Percentiles rank a stretch among this genome's conserved stretches.
These are phyloP conservation scores for Nomada ruficornis DNA, from an alignment of 2,888 invertebrate species.

Conservation along the genomic window DNA sequence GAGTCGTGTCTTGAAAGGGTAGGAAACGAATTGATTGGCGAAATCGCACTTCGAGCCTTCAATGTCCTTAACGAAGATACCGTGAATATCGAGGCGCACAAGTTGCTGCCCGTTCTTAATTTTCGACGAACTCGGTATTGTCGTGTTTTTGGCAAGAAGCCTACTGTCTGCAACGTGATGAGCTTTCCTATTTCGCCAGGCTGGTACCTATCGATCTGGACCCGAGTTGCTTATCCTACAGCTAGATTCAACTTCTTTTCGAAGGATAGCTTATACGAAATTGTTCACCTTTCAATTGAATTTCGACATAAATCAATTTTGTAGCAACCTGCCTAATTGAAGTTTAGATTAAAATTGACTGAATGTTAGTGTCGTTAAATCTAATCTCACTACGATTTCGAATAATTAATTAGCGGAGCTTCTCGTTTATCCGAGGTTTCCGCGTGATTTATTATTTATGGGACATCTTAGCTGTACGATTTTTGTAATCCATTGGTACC, in stretches of 20 bases:
- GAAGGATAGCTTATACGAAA: background rate
- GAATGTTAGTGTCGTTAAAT: background rate
- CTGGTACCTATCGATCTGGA: conserved; percentile 45
- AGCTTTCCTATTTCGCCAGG: conserved; percentile 27
- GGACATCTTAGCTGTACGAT: conserved; percentile 54
- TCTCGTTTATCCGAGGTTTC: background rate
- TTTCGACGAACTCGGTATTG: conserved; percentile 33
- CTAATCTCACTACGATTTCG: background rate
- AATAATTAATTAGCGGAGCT: no score
- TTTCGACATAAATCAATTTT: background rate
- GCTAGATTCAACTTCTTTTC: background rate
- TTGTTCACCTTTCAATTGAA: background rate
- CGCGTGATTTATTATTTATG: conserved; percentile 42
- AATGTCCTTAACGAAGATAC: conserved; percentile 29
- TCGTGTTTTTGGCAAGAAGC: conserved; percentile 54
- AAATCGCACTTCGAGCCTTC: background rate
- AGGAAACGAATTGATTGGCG: conserved; percentile 10
- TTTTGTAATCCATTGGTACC: conserved; percentile 55
- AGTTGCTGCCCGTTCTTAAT: conserved; percentile 54
- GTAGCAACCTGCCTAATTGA: background rate
- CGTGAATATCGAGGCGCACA: conserved; percentile 4
- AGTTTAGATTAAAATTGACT: background rate
- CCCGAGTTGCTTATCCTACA: conserved; percentile 33
- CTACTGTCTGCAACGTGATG: conserved; percentile 30
- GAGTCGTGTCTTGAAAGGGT: conserved; percentile 22